Percentiles rank a stretch among this genome's conserved stretches.
phyloP scores from a whole-genome alignment of 2,113 vertebrate species.

The Dromiciops gliroides region DNA sequence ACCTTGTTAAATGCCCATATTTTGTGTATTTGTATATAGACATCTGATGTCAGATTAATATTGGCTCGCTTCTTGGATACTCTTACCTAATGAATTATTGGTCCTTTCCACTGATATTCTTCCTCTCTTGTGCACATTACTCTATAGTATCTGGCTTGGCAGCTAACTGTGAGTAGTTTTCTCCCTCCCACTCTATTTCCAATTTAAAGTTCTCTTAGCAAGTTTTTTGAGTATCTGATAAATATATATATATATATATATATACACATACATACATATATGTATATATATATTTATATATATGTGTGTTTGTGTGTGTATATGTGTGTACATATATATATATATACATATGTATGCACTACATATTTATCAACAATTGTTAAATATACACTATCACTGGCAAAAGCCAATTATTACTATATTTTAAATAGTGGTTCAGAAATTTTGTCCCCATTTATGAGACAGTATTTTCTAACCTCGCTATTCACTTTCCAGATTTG shows the following conservation, averaged over 20 bases:
- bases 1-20: not conserved
- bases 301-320: too few relatives aligned
- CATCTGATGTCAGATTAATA: not conserved
- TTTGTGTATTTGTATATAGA: not conserved
- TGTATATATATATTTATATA: too few relatives aligned
- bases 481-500: not conserved
- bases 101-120: not conserved
- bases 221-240: not conserved
- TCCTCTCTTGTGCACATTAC: not conserved
- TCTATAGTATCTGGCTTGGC: not conserved
- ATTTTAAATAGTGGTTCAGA: not conserved
- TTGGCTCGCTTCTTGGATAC: not conserved
- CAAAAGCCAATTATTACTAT: not conserved
- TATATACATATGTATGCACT: not conserved
- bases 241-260: not conserved
- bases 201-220: not conserved
- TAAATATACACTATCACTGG: not conserved
- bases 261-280: too few relatives aligned
- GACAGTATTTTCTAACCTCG: not conserved
- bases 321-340: too few relatives aligned
- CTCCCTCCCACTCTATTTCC: not conserved
- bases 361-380: not conserved
- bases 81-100: not conserved
- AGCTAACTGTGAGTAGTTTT: not conserved
- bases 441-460: not conserved